Conservation (phyloP, 2,888 invertebrate species). For the Horisme vitalbata region DNA sequence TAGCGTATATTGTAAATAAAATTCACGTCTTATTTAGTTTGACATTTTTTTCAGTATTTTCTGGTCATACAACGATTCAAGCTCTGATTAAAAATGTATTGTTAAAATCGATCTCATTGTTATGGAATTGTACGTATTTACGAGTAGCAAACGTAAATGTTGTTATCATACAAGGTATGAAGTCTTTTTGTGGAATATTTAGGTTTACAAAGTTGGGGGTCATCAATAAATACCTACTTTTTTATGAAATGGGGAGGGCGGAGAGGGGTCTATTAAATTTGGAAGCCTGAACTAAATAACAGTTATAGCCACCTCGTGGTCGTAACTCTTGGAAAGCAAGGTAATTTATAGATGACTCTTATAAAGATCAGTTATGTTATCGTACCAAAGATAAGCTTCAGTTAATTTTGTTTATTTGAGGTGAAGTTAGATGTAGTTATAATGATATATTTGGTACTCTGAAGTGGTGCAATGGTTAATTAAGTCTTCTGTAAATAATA, state of each 20-base stretch:
- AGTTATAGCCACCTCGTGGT: background rate
- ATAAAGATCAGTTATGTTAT: slow-evolving; percentile 39
- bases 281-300: background rate
- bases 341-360: slow-evolving; percentile 38
- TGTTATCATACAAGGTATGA: slow-evolving; percentile 83
- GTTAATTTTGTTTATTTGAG: slow-evolving; percentile 41
- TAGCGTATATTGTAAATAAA: slow-evolving; percentile 17
- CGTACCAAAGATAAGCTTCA: slow-evolving; percentile 78
- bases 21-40: slow-evolving; percentile 20
- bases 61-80: slow-evolving; percentile 67
- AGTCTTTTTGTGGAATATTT: slow-evolving; percentile 57
- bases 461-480: slow-evolving; percentile 76
- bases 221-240: slow-evolving; percentile 30
- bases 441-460: slow-evolving; percentile 55
- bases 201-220: slow-evolving; percentile 29
- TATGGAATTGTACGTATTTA: slow-evolving; percentile 68
- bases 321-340: background rate
- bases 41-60: slow-evolving; percentile 28
- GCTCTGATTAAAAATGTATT: slow-evolving; percentile 62
- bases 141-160: slow-evolving; percentile 66
- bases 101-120: slow-evolving; percentile 81
- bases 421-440: slow-evolving; percentile 26
- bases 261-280: background rate
- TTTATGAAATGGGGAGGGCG: background rate
- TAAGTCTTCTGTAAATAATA: slow-evolving; percentile 61